phyloP scores from a whole-genome alignment of 2,888 invertebrate species.

The Eledona agricola region DNA sequence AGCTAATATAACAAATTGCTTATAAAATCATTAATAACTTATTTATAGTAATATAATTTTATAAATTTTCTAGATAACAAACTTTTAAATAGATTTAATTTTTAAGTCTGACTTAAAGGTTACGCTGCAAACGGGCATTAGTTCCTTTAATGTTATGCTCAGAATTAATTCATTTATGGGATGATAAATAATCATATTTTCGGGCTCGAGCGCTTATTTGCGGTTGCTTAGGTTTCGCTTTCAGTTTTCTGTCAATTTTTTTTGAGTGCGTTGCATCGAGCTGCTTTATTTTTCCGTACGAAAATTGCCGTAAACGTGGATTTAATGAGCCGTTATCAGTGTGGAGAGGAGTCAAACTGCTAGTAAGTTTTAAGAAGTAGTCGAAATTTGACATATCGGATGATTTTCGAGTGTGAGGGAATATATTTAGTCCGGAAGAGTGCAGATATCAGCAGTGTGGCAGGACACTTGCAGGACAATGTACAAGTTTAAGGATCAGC shows the following conservation, averaged over 20 bases:
- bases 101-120: too few species aligned
- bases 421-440: conserved; percentile 23
- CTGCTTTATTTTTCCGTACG: conserved; percentile 3
- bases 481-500: conserved; percentile 55
- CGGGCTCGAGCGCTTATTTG: too few species aligned
- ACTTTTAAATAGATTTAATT: too few species aligned
- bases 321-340: background rate
- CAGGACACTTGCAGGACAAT: conserved; percentile 42
- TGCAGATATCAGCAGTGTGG: conserved; percentile 31
- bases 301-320: conserved; percentile 7
- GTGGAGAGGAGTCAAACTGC: background rate
- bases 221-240: conserved; percentile 4
- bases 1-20: too few species aligned
- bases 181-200: too few species aligned
- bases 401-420: background rate
- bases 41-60: too few species aligned
- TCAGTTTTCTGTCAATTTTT: conserved; percentile 15
- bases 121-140: too few species aligned
- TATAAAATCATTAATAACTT: too few species aligned
- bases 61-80: too few species aligned
- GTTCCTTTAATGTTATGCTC: too few species aligned
- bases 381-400: too few species aligned
- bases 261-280: conserved; percentile 3
- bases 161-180: too few species aligned
- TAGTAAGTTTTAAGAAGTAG: background rate